Evolutionary conservation across 1,140 invertebrate species (phyloP).

Genomic region (Drosophila melanogaster): Release_6_plus_ISO1_MT NT_033777.3:14362001-14362500

Average conservation of each 20-base stretch:
- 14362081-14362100: conserved; percentile 71
- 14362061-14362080: conserved; percentile 51
- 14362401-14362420: not conserved
- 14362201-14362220: conserved; percentile 13
- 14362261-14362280: conserved; percentile 77
- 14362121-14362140: conserved; percentile 75
- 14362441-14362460: not conserved
- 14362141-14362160: conserved; percentile 49
- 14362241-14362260: conserved; percentile 80
- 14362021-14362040: conserved; percentile 46
- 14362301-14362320: conserved; percentile 47
- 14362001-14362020: conserved; percentile 71
- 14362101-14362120: conserved; percentile 76
- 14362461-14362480: not conserved
- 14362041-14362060: conserved; percentile 5
- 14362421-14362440: not conserved
- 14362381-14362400: conserved; percentile 18
- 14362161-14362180: not conserved
- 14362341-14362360: conserved; percentile 31
- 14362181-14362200: not conserved
- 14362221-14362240: conserved; percentile 58
- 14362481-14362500: too few species aligned
- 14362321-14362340: conserved; percentile 36
- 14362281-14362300: conserved; percentile 70
- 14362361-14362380: conserved; percentile 18